Conservation (phyloP, 1,140 invertebrate genomes). For the Antheraea pernyi region DNA sequence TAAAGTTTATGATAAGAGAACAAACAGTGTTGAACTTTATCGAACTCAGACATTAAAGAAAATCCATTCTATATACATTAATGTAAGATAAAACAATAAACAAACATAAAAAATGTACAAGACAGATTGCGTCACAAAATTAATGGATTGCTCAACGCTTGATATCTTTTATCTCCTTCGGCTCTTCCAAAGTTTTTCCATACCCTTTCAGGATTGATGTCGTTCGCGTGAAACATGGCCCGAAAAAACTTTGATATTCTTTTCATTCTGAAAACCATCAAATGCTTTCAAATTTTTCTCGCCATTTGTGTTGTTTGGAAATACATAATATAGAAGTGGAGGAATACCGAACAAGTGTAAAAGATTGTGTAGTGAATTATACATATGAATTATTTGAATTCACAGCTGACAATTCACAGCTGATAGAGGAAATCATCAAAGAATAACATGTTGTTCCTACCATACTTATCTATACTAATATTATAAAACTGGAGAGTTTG, state of each 20-base stretch:
- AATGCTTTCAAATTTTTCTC: not conserved
- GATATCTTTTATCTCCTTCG: conserved; percentile 1
- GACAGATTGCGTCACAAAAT: conserved; percentile 9
- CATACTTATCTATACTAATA: too few species aligned
- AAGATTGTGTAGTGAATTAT: too few species aligned
- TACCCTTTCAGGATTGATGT: conserved; percentile 10
- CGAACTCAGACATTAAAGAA: too few species aligned
- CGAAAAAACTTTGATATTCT: not conserved
- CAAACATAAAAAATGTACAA: not conserved
- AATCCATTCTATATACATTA: not conserved
- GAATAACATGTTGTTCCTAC: too few species aligned
- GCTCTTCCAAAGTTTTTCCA: conserved; percentile 8
- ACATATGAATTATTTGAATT: too few species aligned
- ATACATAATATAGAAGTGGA: too few species aligned
- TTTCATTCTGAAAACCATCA: not conserved
- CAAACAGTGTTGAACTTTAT: too few species aligned
- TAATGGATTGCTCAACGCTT: conserved; percentile 12
- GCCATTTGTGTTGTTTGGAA: not conserved
- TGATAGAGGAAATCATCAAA: too few species aligned
- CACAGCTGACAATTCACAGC: too few species aligned
- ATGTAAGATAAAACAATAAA: not conserved
- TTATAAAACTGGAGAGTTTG: too few species aligned
- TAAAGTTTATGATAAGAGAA: too few species aligned
- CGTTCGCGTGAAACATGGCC: not conserved
- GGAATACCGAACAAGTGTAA: too few species aligned